These are phyloP conservation scores for Staurois parvus DNA, from an alignment of 2,797 vertebrate genomes.

Conservation along the genomic window DNA sequence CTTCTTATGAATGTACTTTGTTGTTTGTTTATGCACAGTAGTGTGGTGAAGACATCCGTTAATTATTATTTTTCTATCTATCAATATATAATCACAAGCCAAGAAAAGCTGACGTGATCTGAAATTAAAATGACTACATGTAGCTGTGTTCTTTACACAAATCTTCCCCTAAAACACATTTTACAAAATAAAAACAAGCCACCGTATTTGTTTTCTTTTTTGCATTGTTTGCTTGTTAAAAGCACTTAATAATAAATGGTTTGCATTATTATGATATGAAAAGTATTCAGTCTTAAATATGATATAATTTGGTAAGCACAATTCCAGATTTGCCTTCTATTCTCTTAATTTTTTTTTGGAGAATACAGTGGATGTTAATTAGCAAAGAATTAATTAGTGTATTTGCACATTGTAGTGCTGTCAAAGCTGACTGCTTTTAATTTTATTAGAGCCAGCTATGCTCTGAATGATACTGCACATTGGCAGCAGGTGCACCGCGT, in stretches of 20 bases:
- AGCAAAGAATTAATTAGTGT: conserved; percentile 13
- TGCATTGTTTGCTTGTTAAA: neutral
- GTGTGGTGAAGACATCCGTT: too few species aligned
- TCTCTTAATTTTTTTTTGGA: neutral
- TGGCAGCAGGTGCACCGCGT: conserved; percentile 1
- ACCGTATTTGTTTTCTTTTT: neutral
- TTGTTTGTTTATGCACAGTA: too few species aligned
- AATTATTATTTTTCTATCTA: too few species aligned
- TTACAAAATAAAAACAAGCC: neutral
- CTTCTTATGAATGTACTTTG: too few species aligned
- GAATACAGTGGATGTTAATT: neutral
- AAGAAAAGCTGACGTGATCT: too few species aligned
- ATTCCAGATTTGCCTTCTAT: neutral
- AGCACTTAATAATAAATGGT: too few species aligned
- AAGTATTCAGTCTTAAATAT: neutral
- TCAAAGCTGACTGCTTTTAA: conserved; percentile 13
- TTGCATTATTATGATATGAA: neutral
- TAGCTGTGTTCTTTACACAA: too few species aligned
- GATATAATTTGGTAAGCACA: neutral
- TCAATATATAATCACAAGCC: too few species aligned
- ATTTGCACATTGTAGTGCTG: neutral
- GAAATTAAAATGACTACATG: too few species aligned
- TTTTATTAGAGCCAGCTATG: neutral
- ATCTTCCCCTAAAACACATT: too few species aligned
- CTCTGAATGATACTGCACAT: neutral